A percentile compares a stretch with the other conserved stretches of the same genome.
Conservation (phyloP, 2,888 invertebrate species). For the Dromius quadrimaculatus region DNA sequence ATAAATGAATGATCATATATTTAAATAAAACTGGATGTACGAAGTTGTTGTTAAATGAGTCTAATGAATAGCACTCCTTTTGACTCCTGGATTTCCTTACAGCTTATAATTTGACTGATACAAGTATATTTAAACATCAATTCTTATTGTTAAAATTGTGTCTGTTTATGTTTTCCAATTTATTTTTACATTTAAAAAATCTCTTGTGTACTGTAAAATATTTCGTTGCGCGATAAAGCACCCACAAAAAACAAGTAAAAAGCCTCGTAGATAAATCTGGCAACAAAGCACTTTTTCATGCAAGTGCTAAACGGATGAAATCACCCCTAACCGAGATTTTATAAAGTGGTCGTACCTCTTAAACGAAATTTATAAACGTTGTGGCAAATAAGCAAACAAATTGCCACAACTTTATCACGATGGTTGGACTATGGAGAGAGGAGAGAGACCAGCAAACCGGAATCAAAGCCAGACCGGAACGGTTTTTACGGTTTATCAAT, state of each 20-base stretch:
- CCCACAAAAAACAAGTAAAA: slow-evolving; percentile 29
- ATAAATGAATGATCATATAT: too few species aligned
- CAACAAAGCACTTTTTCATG: slow-evolving; percentile 37
- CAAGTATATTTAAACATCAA: too few species aligned
- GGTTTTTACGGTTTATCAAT: slow-evolving; percentile 49
- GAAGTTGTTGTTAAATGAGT: too few species aligned
- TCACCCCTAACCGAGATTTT: slow-evolving; percentile 30
- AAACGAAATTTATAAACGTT: slow-evolving; percentile 1
- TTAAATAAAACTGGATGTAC: too few species aligned
- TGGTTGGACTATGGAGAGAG: background rate
- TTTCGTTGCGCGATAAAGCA: too few species aligned
- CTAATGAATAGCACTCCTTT: too few species aligned
- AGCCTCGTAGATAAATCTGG: slow-evolving; percentile 15
- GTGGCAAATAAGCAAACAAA: slow-evolving; percentile 37
- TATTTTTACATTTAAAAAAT: slow-evolving; percentile 10
- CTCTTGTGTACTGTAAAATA: slow-evolving; percentile 16
- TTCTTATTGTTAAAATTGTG: too few species aligned
- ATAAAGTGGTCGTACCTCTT: slow-evolving; percentile 36
- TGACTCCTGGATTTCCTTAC: too few species aligned
- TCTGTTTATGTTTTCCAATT: too few species aligned
- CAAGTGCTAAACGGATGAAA: slow-evolving; percentile 30
- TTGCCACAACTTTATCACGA: slow-evolving; percentile 37
- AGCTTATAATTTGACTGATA: too few species aligned
- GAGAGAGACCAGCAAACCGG: background rate
- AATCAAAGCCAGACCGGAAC: slow-evolving; percentile 38